phyloP scores from a whole-genome alignment of 2,888 invertebrate genomes.

The Lamellibrachia satsuma region DNA sequence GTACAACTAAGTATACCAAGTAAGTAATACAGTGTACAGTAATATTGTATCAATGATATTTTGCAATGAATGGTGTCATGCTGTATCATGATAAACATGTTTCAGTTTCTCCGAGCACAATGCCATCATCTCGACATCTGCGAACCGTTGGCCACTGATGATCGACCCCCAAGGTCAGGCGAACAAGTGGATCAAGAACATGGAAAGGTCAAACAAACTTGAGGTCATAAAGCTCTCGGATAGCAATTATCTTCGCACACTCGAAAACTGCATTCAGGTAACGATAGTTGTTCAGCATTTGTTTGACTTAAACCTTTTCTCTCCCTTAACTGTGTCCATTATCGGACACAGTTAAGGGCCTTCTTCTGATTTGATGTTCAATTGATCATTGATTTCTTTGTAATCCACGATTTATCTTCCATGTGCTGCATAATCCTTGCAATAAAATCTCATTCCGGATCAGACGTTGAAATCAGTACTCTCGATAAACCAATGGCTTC shows the following conservation, averaged over 20 bases:
- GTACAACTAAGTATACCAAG: too few species aligned
- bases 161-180: constrained; percentile 77
- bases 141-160: constrained; percentile 65
- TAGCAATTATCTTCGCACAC: constrained; percentile 78
- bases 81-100: neutral
- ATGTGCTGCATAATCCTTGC: too few species aligned
- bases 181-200: constrained; percentile 93
- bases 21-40: too few species aligned
- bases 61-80: neutral
- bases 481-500: neutral
- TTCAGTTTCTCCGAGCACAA: constrained; percentile 64
- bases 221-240: constrained; percentile 85
- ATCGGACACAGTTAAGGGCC: neutral
- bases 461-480: too few species aligned
- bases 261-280: constrained; percentile 82
- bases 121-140: constrained; percentile 60
- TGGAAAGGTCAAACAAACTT: constrained; percentile 85
- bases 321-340: too few species aligned
- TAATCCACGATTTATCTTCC: neutral
- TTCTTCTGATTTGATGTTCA: neutral
- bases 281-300: neutral
- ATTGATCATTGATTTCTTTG: neutral
- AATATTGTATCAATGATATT: neutral
- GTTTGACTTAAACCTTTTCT: too few species aligned
- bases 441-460: too few species aligned